phyloP scores from a whole-genome alignment of 1,140 invertebrate species.

The Alviniconcha marisindica region DNA sequence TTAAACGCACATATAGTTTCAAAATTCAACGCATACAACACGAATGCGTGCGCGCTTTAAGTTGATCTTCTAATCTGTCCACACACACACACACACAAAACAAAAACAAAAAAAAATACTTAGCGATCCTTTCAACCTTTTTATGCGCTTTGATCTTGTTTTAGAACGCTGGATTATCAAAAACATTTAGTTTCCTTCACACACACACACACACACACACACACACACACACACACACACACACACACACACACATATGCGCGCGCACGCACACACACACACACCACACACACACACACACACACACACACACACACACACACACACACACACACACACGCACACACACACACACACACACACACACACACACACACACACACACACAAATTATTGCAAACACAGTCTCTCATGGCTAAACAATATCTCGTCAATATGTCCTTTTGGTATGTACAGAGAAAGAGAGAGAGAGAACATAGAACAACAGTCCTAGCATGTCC shows the following conservation, averaged over 20 bases:
- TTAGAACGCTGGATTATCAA: too few species aligned
- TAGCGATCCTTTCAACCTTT: too few species aligned
- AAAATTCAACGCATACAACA: too few species aligned
- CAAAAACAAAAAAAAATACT: too few species aligned
- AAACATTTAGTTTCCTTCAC: not conserved
- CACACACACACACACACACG: constrained; percentile 11
- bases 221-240: constrained; percentile 14
- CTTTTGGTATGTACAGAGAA: not conserved
- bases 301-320: constrained; percentile 18
- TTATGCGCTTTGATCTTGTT: too few species aligned
- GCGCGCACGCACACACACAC: not conserved
- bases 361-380: too few species aligned
- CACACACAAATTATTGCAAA: too few species aligned
- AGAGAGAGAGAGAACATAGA: not conserved
- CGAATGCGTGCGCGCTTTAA: too few species aligned
- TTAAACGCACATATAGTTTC: too few species aligned
- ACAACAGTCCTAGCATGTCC: not conserved
- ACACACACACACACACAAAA: too few species aligned
- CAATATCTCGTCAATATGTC: not conserved
- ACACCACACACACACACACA: constrained; percentile 13
- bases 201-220: constrained; percentile 13
- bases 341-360: not conserved
- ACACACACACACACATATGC: constrained; percentile 4
- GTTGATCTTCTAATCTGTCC: too few species aligned
- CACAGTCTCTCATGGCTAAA: not conserved